A percentile compares a stretch with the other conserved stretches of the same genome.
phyloP scores from a whole-genome alignment of 2,888 invertebrate genomes.

The Panopea generosa region DNA sequence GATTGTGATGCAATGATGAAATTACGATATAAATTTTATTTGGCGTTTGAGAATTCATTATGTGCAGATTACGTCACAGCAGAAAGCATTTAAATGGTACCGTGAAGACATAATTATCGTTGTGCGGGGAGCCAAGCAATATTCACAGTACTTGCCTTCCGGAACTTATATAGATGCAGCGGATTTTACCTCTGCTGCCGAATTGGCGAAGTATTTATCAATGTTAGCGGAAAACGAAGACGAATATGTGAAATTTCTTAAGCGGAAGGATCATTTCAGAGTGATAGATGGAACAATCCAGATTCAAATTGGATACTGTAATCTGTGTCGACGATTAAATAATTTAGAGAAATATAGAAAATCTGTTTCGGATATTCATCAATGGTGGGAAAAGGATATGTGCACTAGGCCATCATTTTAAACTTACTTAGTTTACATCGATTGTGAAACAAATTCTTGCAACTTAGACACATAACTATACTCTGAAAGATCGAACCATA shows the following conservation, averaged over 20 bases:
- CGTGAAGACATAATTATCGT: constrained; percentile 47
- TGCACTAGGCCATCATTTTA: background rate
- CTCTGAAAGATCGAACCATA: too few species aligned
- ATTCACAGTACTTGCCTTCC: constrained; percentile 38
- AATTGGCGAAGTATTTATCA: constrained; percentile 40
- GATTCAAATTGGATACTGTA: background rate
- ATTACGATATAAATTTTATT: constrained; percentile 55
- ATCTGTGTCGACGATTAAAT: background rate
- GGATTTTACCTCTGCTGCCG: constrained; percentile 33
- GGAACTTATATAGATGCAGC: constrained; percentile 55
- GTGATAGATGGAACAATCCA: background rate
- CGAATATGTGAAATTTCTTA: constrained; percentile 37
- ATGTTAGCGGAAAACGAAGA: constrained; percentile 19
- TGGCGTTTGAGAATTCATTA: constrained; percentile 66
- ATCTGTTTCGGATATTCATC: background rate
- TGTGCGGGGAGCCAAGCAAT: constrained; percentile 48
- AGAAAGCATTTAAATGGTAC: constrained; percentile 59
- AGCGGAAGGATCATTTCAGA: constrained; percentile 11
- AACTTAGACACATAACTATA: too few species aligned
- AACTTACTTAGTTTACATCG: too few species aligned
- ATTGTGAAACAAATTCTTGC: too few species aligned
- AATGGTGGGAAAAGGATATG: background rate
- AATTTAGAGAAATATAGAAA: background rate
- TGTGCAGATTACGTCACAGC: constrained; percentile 63
- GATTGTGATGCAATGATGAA: constrained; percentile 21